Percentiles rank a stretch among this genome's conserved stretches.
Evolutionary conservation across 2,113 vertebrate species (phyloP).

Genomic region (Lophius piscatorius): DNA sequence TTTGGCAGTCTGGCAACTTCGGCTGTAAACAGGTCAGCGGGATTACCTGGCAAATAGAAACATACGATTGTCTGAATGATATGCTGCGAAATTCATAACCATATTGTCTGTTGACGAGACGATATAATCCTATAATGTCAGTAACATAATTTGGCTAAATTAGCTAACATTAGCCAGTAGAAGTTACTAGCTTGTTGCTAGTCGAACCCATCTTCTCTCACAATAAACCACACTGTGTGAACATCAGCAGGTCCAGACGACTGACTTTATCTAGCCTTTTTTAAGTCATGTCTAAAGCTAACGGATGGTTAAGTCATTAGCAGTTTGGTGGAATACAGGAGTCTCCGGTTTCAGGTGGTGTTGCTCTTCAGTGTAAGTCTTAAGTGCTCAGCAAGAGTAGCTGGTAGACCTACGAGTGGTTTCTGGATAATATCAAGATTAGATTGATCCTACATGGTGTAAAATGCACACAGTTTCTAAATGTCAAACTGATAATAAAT

Average conservation of each 20-base stretch:
- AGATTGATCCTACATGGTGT: too few species aligned
- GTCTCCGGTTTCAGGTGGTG: conserved; percentile 56
- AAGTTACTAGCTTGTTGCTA: conserved; percentile 57
- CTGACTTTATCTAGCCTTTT: not conserved
- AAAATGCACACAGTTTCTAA: too few species aligned
- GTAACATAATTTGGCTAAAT: conserved; percentile 41
- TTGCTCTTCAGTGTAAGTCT: conserved; percentile 15
- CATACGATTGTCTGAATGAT: not conserved
- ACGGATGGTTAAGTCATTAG: conserved; percentile 4
- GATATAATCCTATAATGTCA: conserved; percentile 12
- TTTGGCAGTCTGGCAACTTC: conserved; percentile 74
- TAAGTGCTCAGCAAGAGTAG: conserved; percentile 25
- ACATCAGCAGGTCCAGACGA: not conserved
- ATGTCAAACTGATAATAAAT: too few species aligned
- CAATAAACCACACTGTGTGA: not conserved
- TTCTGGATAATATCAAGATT: too few species aligned
- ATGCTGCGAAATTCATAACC: not conserved
- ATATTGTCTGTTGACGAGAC: conserved; percentile 13
- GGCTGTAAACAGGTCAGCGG: conserved; percentile 38
- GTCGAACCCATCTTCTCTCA: conserved; percentile 9
- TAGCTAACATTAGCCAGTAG: conserved; percentile 60
- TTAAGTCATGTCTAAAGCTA: not conserved
- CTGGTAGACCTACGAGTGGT: too few species aligned
- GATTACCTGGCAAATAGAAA: conserved; percentile 11
- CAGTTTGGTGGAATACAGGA: conserved; percentile 19